A percentile compares a stretch with the other conserved stretches of the same genome.
phyloP scores from a whole-genome alignment of 1,140 invertebrate species.

The Pollicipes pollicipes region DNA sequence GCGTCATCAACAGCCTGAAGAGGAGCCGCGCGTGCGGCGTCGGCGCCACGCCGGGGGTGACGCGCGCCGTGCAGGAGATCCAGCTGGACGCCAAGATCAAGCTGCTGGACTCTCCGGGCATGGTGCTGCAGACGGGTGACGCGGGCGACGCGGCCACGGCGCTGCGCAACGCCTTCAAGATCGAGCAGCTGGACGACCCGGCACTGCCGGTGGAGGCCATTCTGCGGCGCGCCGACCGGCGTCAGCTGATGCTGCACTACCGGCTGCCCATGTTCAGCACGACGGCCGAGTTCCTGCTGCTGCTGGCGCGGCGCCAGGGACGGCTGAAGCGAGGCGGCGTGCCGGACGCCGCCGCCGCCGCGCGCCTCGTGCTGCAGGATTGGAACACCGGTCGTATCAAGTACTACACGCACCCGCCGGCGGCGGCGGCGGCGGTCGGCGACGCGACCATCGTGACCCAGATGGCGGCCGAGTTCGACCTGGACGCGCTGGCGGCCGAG shows the following conservation, averaged over 20 bases:
- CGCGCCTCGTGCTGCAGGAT: constrained; percentile 63
- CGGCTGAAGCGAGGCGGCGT: constrained; percentile 73
- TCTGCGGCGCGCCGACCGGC: constrained; percentile 62
- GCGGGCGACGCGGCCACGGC: constrained; percentile 48
- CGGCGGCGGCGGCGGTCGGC: constrained; percentile 42
- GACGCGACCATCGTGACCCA: constrained; percentile 58
- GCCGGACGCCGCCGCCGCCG: constrained; percentile 64
- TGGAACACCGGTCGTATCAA: constrained; percentile 84
- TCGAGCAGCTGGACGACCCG: constrained; percentile 69
- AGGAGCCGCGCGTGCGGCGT: constrained; percentile 79
- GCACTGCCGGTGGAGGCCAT: constrained; percentile 68
- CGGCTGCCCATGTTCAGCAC: constrained; percentile 29
- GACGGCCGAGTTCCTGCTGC: constrained; percentile 58
- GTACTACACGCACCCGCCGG: constrained; percentile 85
- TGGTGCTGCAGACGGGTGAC: constrained; percentile 64
- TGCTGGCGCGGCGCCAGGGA: constrained; percentile 67
- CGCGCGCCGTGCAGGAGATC: constrained; percentile 71
- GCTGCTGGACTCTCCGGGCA: constrained; percentile 87
- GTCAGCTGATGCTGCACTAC: constrained; percentile 41
- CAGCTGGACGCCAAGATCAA: constrained; percentile 91
- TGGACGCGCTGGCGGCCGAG: constrained; percentile 56
- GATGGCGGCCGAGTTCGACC: constrained; percentile 66
- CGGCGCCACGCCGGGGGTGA: constrained; percentile 80
- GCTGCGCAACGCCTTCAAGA: constrained; percentile 74
- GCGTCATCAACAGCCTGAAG: constrained; percentile 95